phyloP scores from a whole-genome alignment of 2,113 vertebrate species.

The Tor tambroides region DNA sequence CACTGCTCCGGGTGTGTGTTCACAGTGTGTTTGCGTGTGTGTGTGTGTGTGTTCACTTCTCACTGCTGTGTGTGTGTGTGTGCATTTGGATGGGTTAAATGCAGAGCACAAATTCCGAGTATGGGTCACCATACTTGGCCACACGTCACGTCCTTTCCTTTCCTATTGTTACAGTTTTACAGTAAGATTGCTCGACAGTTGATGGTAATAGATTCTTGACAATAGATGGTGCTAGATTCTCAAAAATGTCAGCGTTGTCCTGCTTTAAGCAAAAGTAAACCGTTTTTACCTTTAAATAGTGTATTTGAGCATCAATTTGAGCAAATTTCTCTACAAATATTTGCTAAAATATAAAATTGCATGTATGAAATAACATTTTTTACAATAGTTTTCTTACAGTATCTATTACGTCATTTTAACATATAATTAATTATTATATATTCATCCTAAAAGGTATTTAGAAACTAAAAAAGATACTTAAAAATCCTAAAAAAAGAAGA shows the following conservation, averaged over 20 bases:
- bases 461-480: no score
- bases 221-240: slow-evolving; percentile 55
- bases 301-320: background rate
- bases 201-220: slow-evolving; percentile 42
- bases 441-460: background rate
- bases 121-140: no score
- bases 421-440: background rate
- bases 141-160: no score
- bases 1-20: no score
- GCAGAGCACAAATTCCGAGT: no score
- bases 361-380: background rate
- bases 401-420: no score
- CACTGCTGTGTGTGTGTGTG: no score
- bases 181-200: slow-evolving; percentile 31
- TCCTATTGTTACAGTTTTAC: background rate
- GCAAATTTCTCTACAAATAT: background rate
- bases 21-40: no score
- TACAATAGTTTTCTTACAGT: no score
- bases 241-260: background rate
- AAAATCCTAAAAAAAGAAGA: background rate
- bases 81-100: no score
- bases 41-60: no score
- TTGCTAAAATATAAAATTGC: background rate
- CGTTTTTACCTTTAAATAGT: background rate
- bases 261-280: background rate